Percentiles rank a stretch among this genome's conserved stretches.
Conservation (phyloP, 1,140 invertebrate genomes). For the Amphibalanus amphitrite region DNA sequence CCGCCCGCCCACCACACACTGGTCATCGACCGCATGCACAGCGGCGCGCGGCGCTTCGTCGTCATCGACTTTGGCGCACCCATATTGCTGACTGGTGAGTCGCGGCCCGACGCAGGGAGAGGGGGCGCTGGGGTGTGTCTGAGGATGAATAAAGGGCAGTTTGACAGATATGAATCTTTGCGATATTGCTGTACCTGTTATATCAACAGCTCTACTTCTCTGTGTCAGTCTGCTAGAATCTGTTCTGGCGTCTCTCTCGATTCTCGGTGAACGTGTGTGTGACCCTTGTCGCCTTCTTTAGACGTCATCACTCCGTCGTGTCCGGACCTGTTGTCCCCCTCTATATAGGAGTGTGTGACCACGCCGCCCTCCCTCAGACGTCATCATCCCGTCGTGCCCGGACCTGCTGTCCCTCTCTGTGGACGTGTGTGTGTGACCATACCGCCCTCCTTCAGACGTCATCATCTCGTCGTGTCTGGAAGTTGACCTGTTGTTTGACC, state of each 20-base stretch:
- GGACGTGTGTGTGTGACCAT: constrained; percentile 77
- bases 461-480: constrained; percentile 71
- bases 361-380: constrained; percentile 32
- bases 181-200: background rate
- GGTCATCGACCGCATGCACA: constrained; percentile 84
- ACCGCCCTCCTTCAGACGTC: constrained; percentile 37
- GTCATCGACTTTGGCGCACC: constrained; percentile 76
- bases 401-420: constrained; percentile 72
- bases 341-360: too few relatives aligned
- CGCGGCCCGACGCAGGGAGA: too few relatives aligned
- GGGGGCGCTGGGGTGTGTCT: too few relatives aligned
- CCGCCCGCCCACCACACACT: constrained; percentile 59
- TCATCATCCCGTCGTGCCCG: constrained; percentile 66
- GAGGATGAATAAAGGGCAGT: background rate
- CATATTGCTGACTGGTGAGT: constrained; percentile 46
- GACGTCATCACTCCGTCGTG: too few relatives aligned
- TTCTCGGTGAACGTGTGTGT: background rate
- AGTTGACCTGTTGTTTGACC: constrained; percentile 80
- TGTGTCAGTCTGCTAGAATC: background rate
- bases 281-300: background rate
- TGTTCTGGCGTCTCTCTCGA: background rate
- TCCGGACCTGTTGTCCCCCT: too few relatives aligned
- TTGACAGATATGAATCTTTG: background rate
- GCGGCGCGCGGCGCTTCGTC: constrained; percentile 62
- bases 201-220: too few relatives aligned